Percentiles rank a stretch among this genome's conserved stretches.
phyloP scores from a whole-genome alignment of 2,113 vertebrate genomes.

The Syrmaticus mikado region DNA sequence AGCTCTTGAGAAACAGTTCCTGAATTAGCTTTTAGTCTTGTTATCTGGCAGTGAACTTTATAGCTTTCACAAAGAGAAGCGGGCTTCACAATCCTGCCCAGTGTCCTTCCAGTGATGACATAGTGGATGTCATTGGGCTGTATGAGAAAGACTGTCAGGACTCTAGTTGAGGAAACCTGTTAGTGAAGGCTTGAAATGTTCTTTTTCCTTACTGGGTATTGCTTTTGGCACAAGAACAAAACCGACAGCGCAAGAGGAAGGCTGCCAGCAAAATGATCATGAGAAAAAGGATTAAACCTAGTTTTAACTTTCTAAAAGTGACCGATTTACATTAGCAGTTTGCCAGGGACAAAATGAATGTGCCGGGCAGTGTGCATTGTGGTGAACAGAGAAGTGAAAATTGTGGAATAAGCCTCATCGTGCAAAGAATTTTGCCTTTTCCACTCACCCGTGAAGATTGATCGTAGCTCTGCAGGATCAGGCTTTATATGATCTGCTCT shows the following conservation, averaged over 20 bases:
- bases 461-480: background rate
- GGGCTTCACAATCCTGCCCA: slow-evolving; percentile 62
- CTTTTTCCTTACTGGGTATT: slow-evolving; percentile 38
- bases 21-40: slow-evolving; percentile 64
- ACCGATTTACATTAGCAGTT: slow-evolving; percentile 5
- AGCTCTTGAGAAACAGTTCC: slow-evolving; percentile 68
- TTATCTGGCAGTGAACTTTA: slow-evolving; percentile 68
- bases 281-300: slow-evolving; percentile 9
- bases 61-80: background rate
- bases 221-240: slow-evolving; percentile 50
- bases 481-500: background rate
- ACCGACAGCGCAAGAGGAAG: slow-evolving; percentile 30
- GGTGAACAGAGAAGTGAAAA: background rate
- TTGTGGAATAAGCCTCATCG: background rate
- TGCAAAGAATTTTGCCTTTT: background rate
- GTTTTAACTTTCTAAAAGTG: slow-evolving; percentile 45
- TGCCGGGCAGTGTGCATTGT: background rate
- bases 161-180: slow-evolving; percentile 6
- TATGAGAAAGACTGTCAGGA: slow-evolving; percentile 13
- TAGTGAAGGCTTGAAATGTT: slow-evolving; percentile 56
- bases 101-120: slow-evolving; percentile 42
- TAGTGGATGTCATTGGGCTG: background rate
- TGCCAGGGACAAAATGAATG: background rate
- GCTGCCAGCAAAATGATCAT: slow-evolving; percentile 31
- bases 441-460: background rate